Evolutionary conservation across 2,113 vertebrate species (phyloP).

Genomic region (Actenoides hombroni): DNA sequence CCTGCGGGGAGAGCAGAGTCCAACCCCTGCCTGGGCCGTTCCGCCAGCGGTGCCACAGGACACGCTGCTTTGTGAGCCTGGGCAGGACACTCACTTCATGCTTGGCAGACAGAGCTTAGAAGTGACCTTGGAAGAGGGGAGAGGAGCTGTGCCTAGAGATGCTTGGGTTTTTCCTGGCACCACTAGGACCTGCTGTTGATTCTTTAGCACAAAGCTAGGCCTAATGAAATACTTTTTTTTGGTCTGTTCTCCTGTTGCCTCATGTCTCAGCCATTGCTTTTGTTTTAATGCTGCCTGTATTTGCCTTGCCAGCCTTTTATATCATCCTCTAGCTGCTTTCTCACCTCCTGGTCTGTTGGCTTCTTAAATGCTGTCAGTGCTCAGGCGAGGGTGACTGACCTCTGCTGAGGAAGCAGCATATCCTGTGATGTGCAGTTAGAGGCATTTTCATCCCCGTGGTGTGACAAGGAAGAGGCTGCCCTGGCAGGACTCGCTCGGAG

Average conservation of each 20-base stretch:
- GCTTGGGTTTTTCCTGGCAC: not conserved
- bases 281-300: not conserved
- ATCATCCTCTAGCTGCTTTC: not conserved
- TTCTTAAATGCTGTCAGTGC: not conserved
- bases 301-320: not conserved
- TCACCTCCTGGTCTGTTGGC: not conserved
- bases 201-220: accelerated
- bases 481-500: not conserved
- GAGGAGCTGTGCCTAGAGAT: accelerated
- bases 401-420: not conserved
- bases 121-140: not conserved
- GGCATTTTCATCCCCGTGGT: not conserved
- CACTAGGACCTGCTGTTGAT: too few species aligned
- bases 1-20: not conserved
- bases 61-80: not conserved
- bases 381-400: not conserved
- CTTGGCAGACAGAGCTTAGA: not conserved
- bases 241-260: not conserved
- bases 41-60: accelerated
- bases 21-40: accelerated
- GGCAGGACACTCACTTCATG: accelerated
- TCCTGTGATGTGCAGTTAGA: not conserved
- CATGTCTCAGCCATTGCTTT: not conserved
- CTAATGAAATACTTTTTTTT: not conserved
- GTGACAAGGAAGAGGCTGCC: not conserved